Percentiles rank a stretch among this genome's conserved stretches.
Evolutionary conservation across 2,113 vertebrate species (phyloP).

Genomic region (Polypterus bichir): DNA sequence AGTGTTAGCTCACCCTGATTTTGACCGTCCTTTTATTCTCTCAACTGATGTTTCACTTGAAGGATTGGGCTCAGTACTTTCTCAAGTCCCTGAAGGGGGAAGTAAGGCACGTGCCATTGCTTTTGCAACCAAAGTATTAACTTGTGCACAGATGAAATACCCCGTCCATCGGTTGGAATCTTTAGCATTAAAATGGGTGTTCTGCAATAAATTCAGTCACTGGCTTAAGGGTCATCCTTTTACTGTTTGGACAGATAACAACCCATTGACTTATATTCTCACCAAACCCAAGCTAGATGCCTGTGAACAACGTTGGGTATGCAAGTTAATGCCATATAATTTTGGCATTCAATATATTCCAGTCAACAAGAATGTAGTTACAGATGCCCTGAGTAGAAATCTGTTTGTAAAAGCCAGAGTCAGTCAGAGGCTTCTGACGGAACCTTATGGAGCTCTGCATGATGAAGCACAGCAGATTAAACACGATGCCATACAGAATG

Average conservation of each 20-base stretch:
- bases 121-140: constrained; percentile 13
- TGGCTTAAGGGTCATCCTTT: constrained; percentile 10
- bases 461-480: neutral
- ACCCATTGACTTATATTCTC: constrained; percentile 3
- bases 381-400: constrained; percentile 12
- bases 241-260: too few species aligned
- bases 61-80: constrained; percentile 11
- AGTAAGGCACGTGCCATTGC: constrained; percentile 4
- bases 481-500: neutral
- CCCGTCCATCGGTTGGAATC: constrained; percentile 7
- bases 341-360: constrained; percentile 7
- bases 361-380: constrained; percentile 5
- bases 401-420: neutral
- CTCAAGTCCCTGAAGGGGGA: constrained; percentile 5
- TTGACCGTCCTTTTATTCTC: constrained; percentile 4
- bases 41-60: constrained; percentile 2
- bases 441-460: too few species aligned
- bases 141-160: constrained; percentile 3
- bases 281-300: constrained; percentile 4
- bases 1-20: constrained; percentile 7
- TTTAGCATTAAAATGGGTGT: constrained; percentile 4
- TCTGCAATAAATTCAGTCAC: constrained; percentile 17
- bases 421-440: too few species aligned
- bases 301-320: constrained; percentile 6
- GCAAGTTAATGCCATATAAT: neutral